phyloP scores from a whole-genome alignment of 2,113 vertebrate species.

The Myotis davidii region DNA sequence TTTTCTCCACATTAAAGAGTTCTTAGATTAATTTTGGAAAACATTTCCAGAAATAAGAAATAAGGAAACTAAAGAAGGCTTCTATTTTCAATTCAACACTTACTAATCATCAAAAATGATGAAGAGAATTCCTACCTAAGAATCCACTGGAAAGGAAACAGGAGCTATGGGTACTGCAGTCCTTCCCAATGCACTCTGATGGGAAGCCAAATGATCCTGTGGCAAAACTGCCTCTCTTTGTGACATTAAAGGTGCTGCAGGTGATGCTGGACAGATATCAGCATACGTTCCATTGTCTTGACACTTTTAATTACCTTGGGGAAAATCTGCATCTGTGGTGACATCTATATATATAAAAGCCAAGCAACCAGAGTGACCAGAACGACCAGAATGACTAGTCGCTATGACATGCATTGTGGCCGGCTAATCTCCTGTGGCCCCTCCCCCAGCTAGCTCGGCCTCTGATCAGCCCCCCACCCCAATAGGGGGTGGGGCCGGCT shows the following conservation, averaged over 20 bases:
- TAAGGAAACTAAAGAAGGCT: background rate
- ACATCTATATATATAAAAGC: background rate
- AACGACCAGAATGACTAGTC: no score
- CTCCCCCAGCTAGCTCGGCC: no score
- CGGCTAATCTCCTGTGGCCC: no score
- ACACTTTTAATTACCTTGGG: background rate
- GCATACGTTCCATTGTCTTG: slow-evolving; percentile 3
- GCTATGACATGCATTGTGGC: no score
- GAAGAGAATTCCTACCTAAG: background rate
- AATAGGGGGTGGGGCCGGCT: no score
- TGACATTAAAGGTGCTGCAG: background rate
- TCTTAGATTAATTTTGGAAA: slow-evolving; percentile 14
- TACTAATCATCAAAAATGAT: background rate
- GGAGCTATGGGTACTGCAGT: background rate
- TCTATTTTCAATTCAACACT: background rate
- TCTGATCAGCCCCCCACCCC: no score
- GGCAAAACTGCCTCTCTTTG: background rate
- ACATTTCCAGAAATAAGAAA: background rate
- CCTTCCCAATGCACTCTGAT: background rate
- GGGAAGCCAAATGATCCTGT: background rate
- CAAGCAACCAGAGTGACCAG: no score
- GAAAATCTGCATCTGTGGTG: background rate
- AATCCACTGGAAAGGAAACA: background rate
- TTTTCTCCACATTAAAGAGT: slow-evolving; percentile 34
- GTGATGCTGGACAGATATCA: background rate